Conservation (phyloP, 1,140 invertebrate species). For the Neodiprion fabricii region DNA sequence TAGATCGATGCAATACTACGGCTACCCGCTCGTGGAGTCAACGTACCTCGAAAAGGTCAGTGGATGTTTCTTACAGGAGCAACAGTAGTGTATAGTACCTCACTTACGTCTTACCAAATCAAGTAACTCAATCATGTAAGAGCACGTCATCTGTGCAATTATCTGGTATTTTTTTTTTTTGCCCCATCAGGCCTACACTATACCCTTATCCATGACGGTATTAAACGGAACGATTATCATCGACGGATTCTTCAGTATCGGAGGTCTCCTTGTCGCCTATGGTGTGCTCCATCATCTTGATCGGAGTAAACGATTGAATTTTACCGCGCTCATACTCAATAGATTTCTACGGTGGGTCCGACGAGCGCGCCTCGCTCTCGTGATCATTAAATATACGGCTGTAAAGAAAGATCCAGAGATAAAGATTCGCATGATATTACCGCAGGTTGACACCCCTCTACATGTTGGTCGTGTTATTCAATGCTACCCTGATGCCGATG, state of each 20-base stretch:
- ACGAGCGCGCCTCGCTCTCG: too few relatives aligned
- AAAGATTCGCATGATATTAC: too few relatives aligned
- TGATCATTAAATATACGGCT: too few relatives aligned
- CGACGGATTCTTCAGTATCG: constrained; percentile 49
- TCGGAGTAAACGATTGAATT: constrained; percentile 42
- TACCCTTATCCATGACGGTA: constrained; percentile 30
- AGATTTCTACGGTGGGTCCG: constrained; percentile 39
- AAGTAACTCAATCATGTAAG: too few relatives aligned
- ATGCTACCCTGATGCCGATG: constrained; percentile 42
- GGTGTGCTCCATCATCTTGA: constrained; percentile 42
- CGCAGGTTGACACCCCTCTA: constrained; percentile 54
- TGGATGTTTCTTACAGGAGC: not conserved
- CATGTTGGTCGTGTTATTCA: constrained; percentile 46
- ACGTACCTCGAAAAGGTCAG: constrained; percentile 23
- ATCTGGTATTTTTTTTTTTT: too few relatives aligned
- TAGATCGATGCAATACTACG: not conserved
- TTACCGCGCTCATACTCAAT: constrained; percentile 33
- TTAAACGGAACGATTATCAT: constrained; percentile 47
- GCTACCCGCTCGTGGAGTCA: not conserved
- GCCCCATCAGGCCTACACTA: constrained; percentile 29
- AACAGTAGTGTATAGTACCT: too few relatives aligned
- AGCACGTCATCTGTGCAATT: too few relatives aligned
- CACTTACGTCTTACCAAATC: too few relatives aligned
- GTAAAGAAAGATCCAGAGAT: too few relatives aligned
- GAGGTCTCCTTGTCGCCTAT: constrained; percentile 45